Conservation (phyloP, 2,888 invertebrate genomes). For the Lordiphosa andalusiaca region DNA sequence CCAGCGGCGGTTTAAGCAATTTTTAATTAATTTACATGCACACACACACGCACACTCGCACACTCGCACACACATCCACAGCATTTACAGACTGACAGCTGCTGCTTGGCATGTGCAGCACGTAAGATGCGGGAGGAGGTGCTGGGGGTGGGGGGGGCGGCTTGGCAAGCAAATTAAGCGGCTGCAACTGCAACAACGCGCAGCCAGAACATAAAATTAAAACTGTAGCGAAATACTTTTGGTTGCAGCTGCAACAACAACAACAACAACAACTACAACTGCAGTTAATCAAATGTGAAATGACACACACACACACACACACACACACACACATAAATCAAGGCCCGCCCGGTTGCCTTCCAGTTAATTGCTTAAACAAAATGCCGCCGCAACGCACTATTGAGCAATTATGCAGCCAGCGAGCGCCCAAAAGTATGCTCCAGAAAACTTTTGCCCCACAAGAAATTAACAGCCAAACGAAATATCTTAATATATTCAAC, state of each 20-base stretch:
- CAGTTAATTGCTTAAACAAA: constrained; percentile 68
- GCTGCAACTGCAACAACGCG: constrained; percentile 9
- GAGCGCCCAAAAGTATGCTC: constrained; percentile 19
- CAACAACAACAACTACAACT: constrained; percentile 36
- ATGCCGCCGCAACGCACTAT: constrained; percentile 48
- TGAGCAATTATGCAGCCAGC: constrained; percentile 63
- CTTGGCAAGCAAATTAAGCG: constrained; percentile 32
- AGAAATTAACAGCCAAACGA: constrained; percentile 38
- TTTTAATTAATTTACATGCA: constrained; percentile 68
- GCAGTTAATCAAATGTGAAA: constrained; percentile 67
- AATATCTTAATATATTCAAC: constrained; percentile 73
- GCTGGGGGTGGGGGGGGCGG: constrained; percentile 2
- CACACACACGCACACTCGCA: constrained; percentile 23
- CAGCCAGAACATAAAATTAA: constrained; percentile 45
- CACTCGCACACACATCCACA: background rate
- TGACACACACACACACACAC: constrained; percentile 26
- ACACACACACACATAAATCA: constrained; percentile 53
- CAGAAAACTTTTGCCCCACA: constrained; percentile 50
- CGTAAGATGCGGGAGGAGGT: constrained; percentile 37
- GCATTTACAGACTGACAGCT: constrained; percentile 45
- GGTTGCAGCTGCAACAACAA: constrained; percentile 32
- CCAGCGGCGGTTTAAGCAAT: constrained; percentile 50
- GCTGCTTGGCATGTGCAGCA: constrained; percentile 64
- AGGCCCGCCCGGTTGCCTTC: constrained; percentile 17
- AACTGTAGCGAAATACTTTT: constrained; percentile 54